Conservation (phyloP, 2,113 vertebrate genomes). For the Clupea harengus region DNA sequence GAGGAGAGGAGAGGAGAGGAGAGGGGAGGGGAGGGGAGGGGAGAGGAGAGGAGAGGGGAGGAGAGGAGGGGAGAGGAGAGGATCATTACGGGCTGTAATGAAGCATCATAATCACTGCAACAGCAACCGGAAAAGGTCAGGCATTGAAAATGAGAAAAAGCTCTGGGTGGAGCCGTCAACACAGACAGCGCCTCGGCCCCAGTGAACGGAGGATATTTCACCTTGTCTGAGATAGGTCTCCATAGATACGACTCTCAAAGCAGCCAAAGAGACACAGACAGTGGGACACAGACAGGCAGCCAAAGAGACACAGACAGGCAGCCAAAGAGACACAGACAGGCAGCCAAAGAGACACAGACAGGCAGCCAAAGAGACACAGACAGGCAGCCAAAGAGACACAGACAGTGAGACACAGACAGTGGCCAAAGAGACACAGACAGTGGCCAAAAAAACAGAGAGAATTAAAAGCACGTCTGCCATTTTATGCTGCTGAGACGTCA, state of each 20-base stretch:
- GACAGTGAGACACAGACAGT: no score
- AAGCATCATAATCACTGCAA: constrained; percentile 63
- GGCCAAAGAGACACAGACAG: no score
- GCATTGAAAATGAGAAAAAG: constrained; percentile 58
- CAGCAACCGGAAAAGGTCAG: constrained; percentile 72
- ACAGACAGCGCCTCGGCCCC: not conserved
- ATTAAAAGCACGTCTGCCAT: no score
- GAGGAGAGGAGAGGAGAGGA: not conserved
- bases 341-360: no score
- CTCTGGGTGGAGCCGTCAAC: constrained; percentile 12
- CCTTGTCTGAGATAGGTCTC: not conserved
- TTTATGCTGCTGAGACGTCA: no score
- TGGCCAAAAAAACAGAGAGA: no score
- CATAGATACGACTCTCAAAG: not conserved
- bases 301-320: no score
- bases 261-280: not conserved
- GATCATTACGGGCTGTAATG: constrained; percentile 68
- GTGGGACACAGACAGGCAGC: no score
- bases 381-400: no score
- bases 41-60: not conserved
- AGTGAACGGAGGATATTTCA: not conserved
- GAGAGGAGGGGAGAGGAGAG: constrained; percentile 35
- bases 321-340: no score
- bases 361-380: not conserved
- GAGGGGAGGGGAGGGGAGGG: not conserved